Percentiles rank a stretch among this genome's conserved stretches.
Conservation (phyloP, 2,797 vertebrate species). For the Amazonetta brasiliensis region DNA sequence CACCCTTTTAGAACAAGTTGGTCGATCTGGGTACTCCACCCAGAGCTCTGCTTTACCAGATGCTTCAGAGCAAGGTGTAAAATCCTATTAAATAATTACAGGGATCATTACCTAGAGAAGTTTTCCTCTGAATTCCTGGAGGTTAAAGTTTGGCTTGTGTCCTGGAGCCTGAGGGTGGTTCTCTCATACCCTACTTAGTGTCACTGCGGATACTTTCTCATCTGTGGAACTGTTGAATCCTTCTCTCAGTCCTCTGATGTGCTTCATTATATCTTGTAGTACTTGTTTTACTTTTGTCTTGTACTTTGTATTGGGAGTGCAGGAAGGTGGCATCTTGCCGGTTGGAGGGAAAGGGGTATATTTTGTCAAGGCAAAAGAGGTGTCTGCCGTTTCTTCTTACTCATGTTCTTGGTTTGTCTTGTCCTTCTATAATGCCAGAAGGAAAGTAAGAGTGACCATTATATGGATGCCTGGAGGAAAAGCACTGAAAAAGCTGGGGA, state of each 20-base stretch:
- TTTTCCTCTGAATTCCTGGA: not conserved
- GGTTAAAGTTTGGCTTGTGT: not conserved
- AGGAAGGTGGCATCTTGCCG: not conserved
- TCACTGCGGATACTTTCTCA: not conserved
- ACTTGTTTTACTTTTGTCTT: not conserved
- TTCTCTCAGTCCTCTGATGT: not conserved
- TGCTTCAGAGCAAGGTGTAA: not conserved
- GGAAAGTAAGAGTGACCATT: not conserved
- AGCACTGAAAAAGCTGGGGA: not conserved
- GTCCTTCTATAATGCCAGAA: not conserved
- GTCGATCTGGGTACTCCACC: not conserved
- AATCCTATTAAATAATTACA: not conserved
- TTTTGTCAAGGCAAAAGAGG: not conserved
- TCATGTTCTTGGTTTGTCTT: not conserved
- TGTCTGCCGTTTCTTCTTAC: not conserved
- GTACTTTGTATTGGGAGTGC: not conserved
- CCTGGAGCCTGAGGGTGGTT: not conserved
- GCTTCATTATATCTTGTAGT: accelerated
- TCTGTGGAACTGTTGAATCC: not conserved
- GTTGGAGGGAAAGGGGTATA: not conserved
- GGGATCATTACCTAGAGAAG: not conserved
- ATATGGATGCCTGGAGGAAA: not conserved
- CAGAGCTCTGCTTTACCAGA: not conserved
- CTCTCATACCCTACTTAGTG: not conserved
- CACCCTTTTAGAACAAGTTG: not conserved